A percentile compares a stretch with the other conserved stretches of the same genome.
These are phyloP conservation scores for Lanistes nyassanus DNA, from an alignment of 1,140 invertebrate species.

Conservation along the genomic window DNA sequence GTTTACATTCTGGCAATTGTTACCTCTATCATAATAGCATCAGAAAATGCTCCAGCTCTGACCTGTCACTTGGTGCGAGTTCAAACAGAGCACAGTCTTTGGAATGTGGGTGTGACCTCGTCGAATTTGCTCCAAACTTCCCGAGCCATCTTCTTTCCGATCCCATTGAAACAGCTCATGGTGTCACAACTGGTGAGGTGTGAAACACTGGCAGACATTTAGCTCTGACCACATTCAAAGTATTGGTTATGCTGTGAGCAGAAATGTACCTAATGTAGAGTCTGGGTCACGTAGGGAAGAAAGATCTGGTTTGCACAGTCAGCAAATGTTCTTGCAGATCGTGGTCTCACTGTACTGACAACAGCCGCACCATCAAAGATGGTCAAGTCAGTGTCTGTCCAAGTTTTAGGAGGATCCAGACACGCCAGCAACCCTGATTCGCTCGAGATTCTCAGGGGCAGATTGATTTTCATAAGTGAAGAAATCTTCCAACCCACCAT, in stretches of 20 bases:
- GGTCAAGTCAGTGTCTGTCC: not conserved
- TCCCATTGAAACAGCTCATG: constrained; percentile 40
- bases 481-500: constrained; percentile 2
- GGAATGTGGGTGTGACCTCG: constrained; percentile 38
- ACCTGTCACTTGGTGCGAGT: constrained; percentile 20
- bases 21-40: constrained; percentile 34
- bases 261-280: constrained; percentile 30
- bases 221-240: constrained; percentile 2
- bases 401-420: too few species aligned
- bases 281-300: not conserved
- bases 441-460: not conserved
- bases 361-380: constrained; percentile 2
- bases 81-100: constrained; percentile 24
- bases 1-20: constrained; percentile 18
- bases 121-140: constrained; percentile 39
- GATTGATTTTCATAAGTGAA: not conserved
- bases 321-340: not conserved
- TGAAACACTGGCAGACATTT: constrained; percentile 27
- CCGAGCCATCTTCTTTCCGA: constrained; percentile 35
- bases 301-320: not conserved
- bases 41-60: constrained; percentile 35
- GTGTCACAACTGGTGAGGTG: constrained; percentile 50
- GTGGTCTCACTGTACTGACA: not conserved
- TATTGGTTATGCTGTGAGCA: constrained; percentile 17
- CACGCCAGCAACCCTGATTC: not conserved